Evolutionary conservation across 1,140 invertebrate genomes (phyloP), one percentile per base, ranked within the genome.

Genomic region (Drosophila subobscura): DNA sequence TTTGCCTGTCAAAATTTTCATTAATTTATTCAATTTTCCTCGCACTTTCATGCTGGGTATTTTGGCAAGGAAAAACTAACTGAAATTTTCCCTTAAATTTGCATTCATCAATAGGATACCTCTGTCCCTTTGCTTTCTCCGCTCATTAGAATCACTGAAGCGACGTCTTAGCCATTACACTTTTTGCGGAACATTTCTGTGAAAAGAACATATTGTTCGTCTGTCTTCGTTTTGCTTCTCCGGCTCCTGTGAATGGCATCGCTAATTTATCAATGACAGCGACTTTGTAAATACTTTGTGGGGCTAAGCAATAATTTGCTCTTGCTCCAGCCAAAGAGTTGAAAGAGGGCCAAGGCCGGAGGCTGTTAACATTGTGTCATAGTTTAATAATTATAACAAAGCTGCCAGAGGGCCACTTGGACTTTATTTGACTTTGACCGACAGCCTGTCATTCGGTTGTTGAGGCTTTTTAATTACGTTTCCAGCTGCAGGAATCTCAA

Each of bases 371-470:
- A 61, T 73, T 57, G 78, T 81, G 79, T 60, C 75, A 55, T 59
- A 72, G 58, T 83, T 83, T 75, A 84, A 83, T 84, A 83, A 84
- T 83, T 83, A 84, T 83, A 77, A 83, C 70, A 83, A 81, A 65
- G 67, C 50, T 57, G 54, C 66, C 75, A 71, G 54, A 72, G 77
- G 67, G 68, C 33, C 79, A 57, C 25, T 60, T 22, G 52, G 49
- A 70, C 52, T 72, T 49, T 20, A 81, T 68, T 81, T 81, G 65
- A 77, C 63, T 71, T 57, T 25, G 64, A 14, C 55, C 65, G 74
- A 46, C 51, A 49, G 70, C 23, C 33, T 60, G 65, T 58, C 64
- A 42, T 16, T 56, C 46, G 54, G 20, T 51, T 45, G 20, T 20
- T 10, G 8, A 46, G 8, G 44, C 52, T 71, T 83, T 84, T 84